Evolutionary conservation across 2,113 vertebrate species (phyloP), one percentile per base, ranked within the genome.

Genomic region (Bubalus kerabau): DNA sequence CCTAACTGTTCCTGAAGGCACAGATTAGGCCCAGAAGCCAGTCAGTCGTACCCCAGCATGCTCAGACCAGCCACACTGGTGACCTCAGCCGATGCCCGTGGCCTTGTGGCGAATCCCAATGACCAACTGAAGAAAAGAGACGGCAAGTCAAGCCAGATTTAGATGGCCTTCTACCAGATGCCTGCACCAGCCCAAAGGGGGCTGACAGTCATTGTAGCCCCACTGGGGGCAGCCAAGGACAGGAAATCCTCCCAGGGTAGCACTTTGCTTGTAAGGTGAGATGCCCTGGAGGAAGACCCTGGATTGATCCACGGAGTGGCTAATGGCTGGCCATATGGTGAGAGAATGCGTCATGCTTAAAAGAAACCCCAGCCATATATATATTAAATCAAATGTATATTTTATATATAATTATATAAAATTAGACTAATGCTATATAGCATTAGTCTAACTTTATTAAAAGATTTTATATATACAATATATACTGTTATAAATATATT

Each of bases 371-470:
- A 81, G 30, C 23, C 85, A 14, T 40, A 21, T 24, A 56, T 84
- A 64, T 50, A 21, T 60, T 12, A 30, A 13, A 76, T 43, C 40
- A 15, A 7, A 43, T 43, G 40, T 26, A 43, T 43, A 43, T 74
- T 74, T 24, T 74, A 74, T 43, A 74, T 43, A 74, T 43, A 43
- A 14, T 36, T 71, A 71, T 36, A 36, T 71, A 23, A 36, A 71
- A 71, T 71, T n/a, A 64, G 30, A n/a, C 8, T 71, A 36, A 71
- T 40, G n/a, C 9, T 36, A 76, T 26, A 24, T 26, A 32, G n/a
- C 46, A 74, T n/a, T 57, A 78, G 24, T 36, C 40, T 97, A 36
- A 87, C 81, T 89, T 82, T 64, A 81, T 50, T 90, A 54, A 26
- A 57, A 83, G 30, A 89, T 71, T 76, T 36, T 52, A 36, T 30